Base-by-base conservation (phyloP, 1,140 invertebrate genomes). In the Bathynomus jamesi region DNA sequence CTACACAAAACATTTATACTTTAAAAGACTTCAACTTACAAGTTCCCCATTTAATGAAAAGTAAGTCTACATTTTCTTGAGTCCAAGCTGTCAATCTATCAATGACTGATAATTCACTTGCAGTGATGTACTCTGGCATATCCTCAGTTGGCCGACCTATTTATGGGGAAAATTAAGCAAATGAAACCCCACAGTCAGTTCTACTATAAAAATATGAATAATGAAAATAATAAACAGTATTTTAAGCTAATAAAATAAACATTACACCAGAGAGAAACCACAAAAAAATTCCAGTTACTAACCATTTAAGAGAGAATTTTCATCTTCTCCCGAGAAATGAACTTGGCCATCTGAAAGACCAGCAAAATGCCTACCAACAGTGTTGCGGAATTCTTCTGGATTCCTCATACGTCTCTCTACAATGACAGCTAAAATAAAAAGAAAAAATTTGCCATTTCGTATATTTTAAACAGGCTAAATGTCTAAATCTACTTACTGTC, bases 41-140 rank as follows among this genome's bases (percentile, higher is more conserved):
- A 32, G 84, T 88, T 3, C 93, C 94, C 90, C 91, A 94, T 73
- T 83, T 84, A 66, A 87, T 87, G 83, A 96, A 96, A 78, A 89
- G 86, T 32, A 86, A 83, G 79, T 93, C 88, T 61, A 97, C 82
- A 69, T 86, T 84, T 66, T 67, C 66, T 63, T 77, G 76, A 0
- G 76, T 77, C 76, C 76, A 77, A 11, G 70, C 67, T 27, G 76
- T 74, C 25, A 77, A 53, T 8, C 70, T 69, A 28, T 77, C 75
- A 8, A 60, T 69, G 27, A 72, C 21, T 11, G 76, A 70, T 8
- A 77, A 64, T 30, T 77, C 76, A 7, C 69, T 70, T 24, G 69
- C 64, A 28, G 70, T 74, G 27, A 77, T 72, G 2, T 71, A 61
- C 24, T 77, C 76, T 11, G 72, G 76, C 69, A 77, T 64, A 21